Evolutionary conservation across 2,797 vertebrate species (phyloP).

Genomic region (Malurus leucopterus): DNA sequence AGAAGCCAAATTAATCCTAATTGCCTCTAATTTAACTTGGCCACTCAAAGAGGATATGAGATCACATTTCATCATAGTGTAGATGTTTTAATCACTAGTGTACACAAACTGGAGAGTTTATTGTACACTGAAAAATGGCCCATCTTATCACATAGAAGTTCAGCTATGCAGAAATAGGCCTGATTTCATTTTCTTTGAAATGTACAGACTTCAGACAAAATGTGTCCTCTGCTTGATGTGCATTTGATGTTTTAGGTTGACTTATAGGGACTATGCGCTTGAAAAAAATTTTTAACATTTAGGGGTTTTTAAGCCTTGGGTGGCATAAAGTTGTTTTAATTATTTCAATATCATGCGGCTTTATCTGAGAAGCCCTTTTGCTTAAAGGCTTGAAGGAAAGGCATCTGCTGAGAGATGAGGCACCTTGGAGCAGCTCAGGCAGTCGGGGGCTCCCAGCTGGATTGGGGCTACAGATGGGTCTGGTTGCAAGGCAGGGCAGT

Average conservation of each 20-base stretch:
- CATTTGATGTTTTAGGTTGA: not conserved
- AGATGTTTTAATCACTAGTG: conserved; percentile 2
- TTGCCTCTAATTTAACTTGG: conserved; percentile 43
- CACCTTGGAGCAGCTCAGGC: not conserved
- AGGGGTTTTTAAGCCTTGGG: not conserved
- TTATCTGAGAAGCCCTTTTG: not conserved
- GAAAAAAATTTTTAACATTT: not conserved
- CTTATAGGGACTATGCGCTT: not conserved
- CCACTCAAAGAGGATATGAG: conserved; percentile 35
- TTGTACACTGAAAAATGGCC: not conserved
- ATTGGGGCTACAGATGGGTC: rapidly evolving
- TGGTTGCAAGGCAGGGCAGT: rapidly evolving
- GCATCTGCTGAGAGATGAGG: not conserved
- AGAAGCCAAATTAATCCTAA: conserved; percentile 35
- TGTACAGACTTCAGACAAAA: not conserved
- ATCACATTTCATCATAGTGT: conserved; percentile 19
- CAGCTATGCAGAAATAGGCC: not conserved
- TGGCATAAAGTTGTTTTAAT: not conserved
- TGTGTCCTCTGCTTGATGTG: rapidly evolving
- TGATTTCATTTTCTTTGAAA: not conserved
- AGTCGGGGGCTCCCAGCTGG: rapidly evolving
- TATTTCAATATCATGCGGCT: not conserved
- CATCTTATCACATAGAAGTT: not conserved
- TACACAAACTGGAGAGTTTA: not conserved
- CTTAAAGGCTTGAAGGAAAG: not conserved